These are phyloP conservation scores for Drosophila tristis DNA, from an alignment of 1,140 invertebrate genomes.

Conservation along the genomic window DNA sequence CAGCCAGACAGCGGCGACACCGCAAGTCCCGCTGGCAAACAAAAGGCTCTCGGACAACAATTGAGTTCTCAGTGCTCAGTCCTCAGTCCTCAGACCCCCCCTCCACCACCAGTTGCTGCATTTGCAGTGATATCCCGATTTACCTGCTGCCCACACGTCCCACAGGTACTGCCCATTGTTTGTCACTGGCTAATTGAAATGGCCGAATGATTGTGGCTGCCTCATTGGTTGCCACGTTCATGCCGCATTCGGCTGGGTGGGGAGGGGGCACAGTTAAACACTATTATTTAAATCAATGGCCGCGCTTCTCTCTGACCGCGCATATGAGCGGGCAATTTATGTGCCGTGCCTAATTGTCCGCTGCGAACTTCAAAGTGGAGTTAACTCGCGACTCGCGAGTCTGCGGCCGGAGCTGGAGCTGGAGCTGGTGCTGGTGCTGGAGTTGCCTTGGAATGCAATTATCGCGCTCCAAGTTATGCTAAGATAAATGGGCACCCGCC, in stretches of 20 bases:
- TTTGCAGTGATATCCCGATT: constrained; percentile 40
- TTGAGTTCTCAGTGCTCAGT: constrained; percentile 21
- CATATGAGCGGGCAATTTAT: constrained; percentile 78
- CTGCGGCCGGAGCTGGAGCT: constrained; percentile 5
- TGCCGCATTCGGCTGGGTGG: background rate
- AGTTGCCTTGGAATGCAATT: constrained; percentile 69
- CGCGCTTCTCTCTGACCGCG: constrained; percentile 14
- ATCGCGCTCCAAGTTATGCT: constrained; percentile 78
- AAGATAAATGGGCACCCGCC: constrained; percentile 66
- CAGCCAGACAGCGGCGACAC: constrained; percentile 32
- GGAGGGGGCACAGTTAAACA: constrained; percentile 59
- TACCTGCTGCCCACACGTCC: background rate
- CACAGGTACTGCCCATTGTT: constrained; percentile 5
- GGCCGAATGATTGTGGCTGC: constrained; percentile 27
- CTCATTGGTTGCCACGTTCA: constrained; percentile 1
- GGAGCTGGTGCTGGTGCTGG: background rate
- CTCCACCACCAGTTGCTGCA: background rate
- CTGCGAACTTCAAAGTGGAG: constrained; percentile 67
- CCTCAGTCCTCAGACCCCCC: no score
- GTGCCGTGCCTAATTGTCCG: constrained; percentile 79
- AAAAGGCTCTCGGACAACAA: constrained; percentile 40
- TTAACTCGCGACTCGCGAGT: constrained; percentile 7
- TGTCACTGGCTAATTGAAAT: constrained; percentile 41
- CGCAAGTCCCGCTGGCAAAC: constrained; percentile 35
- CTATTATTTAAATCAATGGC: constrained; percentile 83